Base-by-base conservation (phyloP, 2,113 vertebrate species). In the Heptranchias perlo region DNA sequence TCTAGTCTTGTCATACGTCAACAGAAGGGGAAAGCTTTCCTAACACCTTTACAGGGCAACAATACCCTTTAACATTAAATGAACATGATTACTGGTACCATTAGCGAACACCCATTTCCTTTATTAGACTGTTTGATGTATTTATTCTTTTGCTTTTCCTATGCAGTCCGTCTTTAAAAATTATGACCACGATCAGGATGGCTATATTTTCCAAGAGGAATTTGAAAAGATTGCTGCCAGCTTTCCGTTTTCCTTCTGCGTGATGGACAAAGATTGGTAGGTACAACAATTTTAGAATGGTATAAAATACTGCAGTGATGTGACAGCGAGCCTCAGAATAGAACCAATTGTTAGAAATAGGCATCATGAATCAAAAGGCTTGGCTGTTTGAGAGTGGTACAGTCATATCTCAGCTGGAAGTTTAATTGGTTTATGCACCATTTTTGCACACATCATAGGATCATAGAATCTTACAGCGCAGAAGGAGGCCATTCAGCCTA, bases 161-260 rank as follows among this genome's bases (percentile, higher is more conserved):
- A 96, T 49, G 8, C 97, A 99, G 99, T 99, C 99, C 84, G 99
- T 99, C 97, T 99, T 99, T 97, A 99, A 99, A 97, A 99, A 99
- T 97, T 99, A 99, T 73, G 99, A 99, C 97, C 99, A 98, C 52
- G 98, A 99, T 96, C 98, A 99, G 97, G 99, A 99, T 61, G 99
- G 99, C 96, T 99, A 99, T 97, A 99, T 99, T 97, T 99, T 98
- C 96, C 99, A 99, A 96, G 99, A 98, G 96, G 99, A 99, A 96
- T 99, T 99, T 98, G 98, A 99, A 97, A 99, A 99, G 97, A 99
- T 99, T 96, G 99, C 99, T 61, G 98, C 98, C 28, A 99, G 99
- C 96, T 99, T 99, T 96, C 99, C 99, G 0, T 99, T 99, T 97
- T 99, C 99, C 23, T 99, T 99, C 97, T 99, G 99, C 97, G 98